These are phyloP conservation scores for Arremon aurantiirostris DNA, from an alignment of 2,797 vertebrate genomes.

Conservation along the genomic window DNA sequence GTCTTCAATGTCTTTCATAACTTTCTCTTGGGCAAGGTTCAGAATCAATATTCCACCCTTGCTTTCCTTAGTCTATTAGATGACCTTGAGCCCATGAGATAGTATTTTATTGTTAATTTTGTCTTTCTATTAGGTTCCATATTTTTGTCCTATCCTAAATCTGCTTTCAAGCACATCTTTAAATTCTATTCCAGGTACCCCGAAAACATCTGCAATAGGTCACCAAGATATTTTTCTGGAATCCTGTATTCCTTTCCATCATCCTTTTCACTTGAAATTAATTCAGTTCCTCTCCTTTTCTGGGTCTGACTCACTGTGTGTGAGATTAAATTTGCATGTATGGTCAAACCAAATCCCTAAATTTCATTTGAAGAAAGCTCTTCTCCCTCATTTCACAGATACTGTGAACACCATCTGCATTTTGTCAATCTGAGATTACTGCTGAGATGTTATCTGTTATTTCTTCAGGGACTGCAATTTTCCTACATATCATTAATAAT, in stretches of 20 bases:
- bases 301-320: neutral
- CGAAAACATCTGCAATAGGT: neutral
- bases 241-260: neutral
- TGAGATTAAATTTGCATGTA: neutral
- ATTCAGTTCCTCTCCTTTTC: neutral
- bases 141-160: neutral
- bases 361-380: neutral
- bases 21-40: neutral
- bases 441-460: rapidly evolving
- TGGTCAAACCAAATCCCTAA: neutral
- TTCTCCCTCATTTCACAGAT: neutral
- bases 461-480: neutral
- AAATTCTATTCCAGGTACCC: neutral
- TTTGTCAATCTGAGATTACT: neutral
- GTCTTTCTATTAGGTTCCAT: neutral
- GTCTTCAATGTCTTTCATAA: neutral
- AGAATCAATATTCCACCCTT: neutral
- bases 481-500: neutral
- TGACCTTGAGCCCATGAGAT: neutral
- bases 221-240: neutral
- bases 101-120: neutral
- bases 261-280: neutral
- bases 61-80: neutral
- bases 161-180: neutral
- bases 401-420: neutral